Evolutionary conservation across 2,888 invertebrate species (phyloP), one percentile per base, ranked within the genome.

Genomic region (Psylliodes chrysocephalus): DNA sequence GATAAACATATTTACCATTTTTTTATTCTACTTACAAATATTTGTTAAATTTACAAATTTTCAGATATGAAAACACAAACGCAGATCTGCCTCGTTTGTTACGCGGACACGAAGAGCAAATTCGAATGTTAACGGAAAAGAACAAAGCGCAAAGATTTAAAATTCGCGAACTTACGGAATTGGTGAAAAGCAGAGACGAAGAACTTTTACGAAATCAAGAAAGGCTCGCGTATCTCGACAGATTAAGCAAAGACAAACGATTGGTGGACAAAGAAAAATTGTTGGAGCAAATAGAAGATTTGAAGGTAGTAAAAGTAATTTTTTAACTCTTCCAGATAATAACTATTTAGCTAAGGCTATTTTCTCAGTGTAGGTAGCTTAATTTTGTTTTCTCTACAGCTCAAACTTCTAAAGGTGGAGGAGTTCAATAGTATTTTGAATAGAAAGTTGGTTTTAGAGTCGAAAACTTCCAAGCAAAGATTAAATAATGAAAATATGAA

Each of bases 41-140:
- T n/a, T n/a, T n/a, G n/a, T n/a, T n/a, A 22, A 22, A 4, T 22
- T 22, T 22, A 22, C 22, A 22, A 22, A 22, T 22, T 35, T 69
- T 47, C 66, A 88, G 87, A 73, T 91, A 91, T 77, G 93, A 94
- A 81, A 91, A 90, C 25, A 88, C 89, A 1, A 90, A 90, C 75
- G 92, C 92, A 0, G 92, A 93, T 77, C 81, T 93, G 52, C 93
- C 93, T 0, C 88, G 90, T 76, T 85, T 91, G 2, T 83, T 94
- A 35, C 89, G 89, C 79, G 89, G 91, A 0, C 92, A 93, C 79
- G 89, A 88, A 66, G 93, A 93, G 77, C 93, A 94, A 82, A 84
- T 92, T 59, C 85, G 92, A 53, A 85, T 90, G 12, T 87, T 92
- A 79, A 89, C 90, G 74, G 84, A 86, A 42, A 90, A 88, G 78